Conservation (phyloP, 2,888 invertebrate genomes). For the Oligia strigilis region DNA sequence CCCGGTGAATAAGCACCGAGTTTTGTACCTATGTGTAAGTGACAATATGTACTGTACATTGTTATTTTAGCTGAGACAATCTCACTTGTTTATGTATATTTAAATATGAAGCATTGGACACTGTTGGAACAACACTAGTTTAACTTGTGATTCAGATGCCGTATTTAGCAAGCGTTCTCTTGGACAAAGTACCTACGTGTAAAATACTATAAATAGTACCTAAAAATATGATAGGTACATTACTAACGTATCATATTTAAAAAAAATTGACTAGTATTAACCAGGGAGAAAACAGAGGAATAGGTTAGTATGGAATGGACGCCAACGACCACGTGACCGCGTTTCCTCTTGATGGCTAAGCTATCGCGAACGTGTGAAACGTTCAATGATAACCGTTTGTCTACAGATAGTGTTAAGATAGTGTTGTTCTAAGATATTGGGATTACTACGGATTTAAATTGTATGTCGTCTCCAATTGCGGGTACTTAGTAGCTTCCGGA, state of each 20-base stretch:
- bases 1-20: conserved; percentile 90
- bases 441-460: conserved; percentile 30
- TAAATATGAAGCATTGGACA: conserved; percentile 14
- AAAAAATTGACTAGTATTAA: not conserved
- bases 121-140: conserved; percentile 47
- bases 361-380: conserved; percentile 11
- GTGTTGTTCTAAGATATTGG: conserved; percentile 53
- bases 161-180: not conserved
- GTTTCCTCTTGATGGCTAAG: not conserved
- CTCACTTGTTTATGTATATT: conserved; percentile 62
- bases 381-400: conserved; percentile 26
- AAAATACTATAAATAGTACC: not conserved
- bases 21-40: conserved; percentile 73
- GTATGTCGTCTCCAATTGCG: conserved; percentile 30
- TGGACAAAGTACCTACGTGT: not conserved
- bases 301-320: no score
- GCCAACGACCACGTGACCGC: not conserved
- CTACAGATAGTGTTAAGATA: conserved; percentile 51
- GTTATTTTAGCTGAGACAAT: conserved; percentile 67
- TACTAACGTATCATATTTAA: not conserved
- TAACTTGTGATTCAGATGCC: conserved; percentile 13
- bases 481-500: not conserved
- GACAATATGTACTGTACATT: conserved; percentile 76
- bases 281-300: not conserved
- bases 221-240: not conserved